Base-by-base conservation (phyloP, 92 coral and sea anemone species). In the Phenganax stokvisi region DNA sequence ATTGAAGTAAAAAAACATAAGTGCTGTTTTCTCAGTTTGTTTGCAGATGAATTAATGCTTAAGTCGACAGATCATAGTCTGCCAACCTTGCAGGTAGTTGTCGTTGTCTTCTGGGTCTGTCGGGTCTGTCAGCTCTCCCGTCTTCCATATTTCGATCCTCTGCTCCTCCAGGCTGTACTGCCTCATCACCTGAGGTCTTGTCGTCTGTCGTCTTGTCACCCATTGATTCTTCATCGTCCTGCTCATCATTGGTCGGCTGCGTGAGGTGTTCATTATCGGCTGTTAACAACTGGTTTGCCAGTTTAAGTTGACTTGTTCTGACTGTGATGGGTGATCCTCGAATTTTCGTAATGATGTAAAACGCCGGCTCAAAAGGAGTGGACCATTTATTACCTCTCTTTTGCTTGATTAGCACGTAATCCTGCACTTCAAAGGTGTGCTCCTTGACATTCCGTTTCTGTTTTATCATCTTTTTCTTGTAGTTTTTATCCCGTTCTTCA, bases 221-320 rank as follows among this genome's bases (percentile, higher is more conserved):
- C 11, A 37, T 73, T n/a, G 60, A 73, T 73, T 73, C 78, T 12
- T 73, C 78, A 15, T 73, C 28, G 12, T 71, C 75, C 37, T 44
- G 27, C 60, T 73, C 59, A 15, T 28, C 37, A 54, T 37, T 37
- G 47, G 47, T 37, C 47, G 20, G 53, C 29, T 54, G 78, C 60
- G 2, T 73, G 53, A 60, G 44, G 3, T 25, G 20, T 13, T 15
- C 56, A 9, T 65, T 73, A 12, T 73, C 78, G 25, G 78, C 8
- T 73, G 12, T 53, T 60, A 85, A 62, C 70, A 80, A 72, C 37
- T 56, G 61, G 29, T 79, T 85, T 72, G 69, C 81, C 55, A 20
- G 84, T 68, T 85, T 85, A 20, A 85, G 81, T 47, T 80, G 83
- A 56, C 83, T 81, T 6, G 83, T 65, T 72, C 74, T 61, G 72